These are phyloP conservation scores for Melanotaenia duboulayi DNA, from an alignment of 2,113 vertebrate genomes.

Conservation along the genomic window DNA sequence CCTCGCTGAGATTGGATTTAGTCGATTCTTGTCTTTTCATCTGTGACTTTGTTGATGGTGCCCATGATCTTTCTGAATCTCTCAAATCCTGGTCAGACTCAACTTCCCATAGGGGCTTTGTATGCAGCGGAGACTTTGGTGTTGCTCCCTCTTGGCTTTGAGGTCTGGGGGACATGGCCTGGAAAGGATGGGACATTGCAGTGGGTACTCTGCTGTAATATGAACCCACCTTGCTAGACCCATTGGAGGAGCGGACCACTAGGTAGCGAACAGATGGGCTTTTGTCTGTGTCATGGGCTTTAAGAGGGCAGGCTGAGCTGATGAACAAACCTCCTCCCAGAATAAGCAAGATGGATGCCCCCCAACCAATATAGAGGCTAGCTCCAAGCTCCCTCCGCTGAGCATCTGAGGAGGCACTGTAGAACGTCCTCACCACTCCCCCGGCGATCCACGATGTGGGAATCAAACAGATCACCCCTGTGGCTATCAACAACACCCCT, in stretches of 20 bases:
- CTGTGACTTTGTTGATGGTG: slow-evolving; percentile 72
- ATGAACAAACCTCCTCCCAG: slow-evolving; percentile 90
- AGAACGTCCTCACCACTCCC: slow-evolving; percentile 87
- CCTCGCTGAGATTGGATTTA: slow-evolving; percentile 59
- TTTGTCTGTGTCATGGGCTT: slow-evolving; percentile 70
- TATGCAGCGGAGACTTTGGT: slow-evolving; percentile 44
- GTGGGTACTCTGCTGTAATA: slow-evolving; percentile 30
- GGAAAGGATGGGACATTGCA: slow-evolving; percentile 32
- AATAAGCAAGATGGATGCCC: slow-evolving; percentile 83
- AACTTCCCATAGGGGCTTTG: slow-evolving; percentile 26
- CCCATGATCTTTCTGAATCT: slow-evolving; percentile 60
- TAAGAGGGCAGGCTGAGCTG: slow-evolving; percentile 79
- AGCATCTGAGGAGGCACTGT: slow-evolving; percentile 83
- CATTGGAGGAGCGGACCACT: slow-evolving; percentile 69
- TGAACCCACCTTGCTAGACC: slow-evolving; percentile 49
- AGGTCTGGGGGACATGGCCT: slow-evolving; percentile 18
- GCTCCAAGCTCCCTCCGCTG: slow-evolving; percentile 90
- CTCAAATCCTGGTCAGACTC: background rate
- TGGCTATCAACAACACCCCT: slow-evolving; percentile 81
- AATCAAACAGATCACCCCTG: slow-evolving; percentile 86
- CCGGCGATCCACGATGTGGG: slow-evolving; percentile 88
- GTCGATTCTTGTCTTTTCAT: slow-evolving; percentile 48
- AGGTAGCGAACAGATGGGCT: slow-evolving; percentile 88
- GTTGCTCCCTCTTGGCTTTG: slow-evolving; percentile 35
- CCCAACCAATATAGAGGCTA: slow-evolving; percentile 92